These are phyloP conservation scores for Stramonita haemastoma DNA, from an alignment of 2,888 invertebrate species.

Conservation along the genomic window DNA sequence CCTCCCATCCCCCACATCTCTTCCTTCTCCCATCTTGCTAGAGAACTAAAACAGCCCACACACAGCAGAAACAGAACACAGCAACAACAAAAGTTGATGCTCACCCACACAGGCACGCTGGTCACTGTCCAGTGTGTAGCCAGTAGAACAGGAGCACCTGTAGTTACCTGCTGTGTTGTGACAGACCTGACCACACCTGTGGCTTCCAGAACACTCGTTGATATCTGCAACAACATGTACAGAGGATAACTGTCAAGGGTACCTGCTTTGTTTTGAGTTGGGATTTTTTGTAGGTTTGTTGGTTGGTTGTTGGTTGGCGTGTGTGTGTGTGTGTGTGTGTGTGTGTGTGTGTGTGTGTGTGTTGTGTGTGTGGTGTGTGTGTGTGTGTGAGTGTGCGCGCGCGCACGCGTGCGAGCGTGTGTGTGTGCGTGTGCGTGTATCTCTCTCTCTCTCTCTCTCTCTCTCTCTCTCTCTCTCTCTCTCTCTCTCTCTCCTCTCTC, in stretches of 20 bases:
- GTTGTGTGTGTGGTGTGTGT: neutral
- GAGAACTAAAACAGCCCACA: too few species aligned
- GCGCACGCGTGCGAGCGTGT: too few species aligned
- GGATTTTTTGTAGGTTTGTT: neutral
- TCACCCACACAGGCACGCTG: constrained; percentile 43
- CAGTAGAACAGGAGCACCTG: constrained; percentile 44
- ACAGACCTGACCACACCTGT: constrained; percentile 1
- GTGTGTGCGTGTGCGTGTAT: too few species aligned
- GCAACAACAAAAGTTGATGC: neutral
- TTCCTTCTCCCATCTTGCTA: too few species aligned
- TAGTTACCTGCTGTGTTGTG: constrained; percentile 18
- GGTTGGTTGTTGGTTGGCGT: neutral
- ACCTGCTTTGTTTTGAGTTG: neutral
- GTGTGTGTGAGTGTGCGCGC: too few species aligned
- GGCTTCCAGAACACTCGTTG: neutral
- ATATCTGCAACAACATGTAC: constrained; percentile 18
- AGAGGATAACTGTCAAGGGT: neutral
- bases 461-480: too few species aligned
- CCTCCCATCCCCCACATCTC: too few species aligned
- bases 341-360: neutral
- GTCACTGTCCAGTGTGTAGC: constrained; percentile 44
- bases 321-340: neutral
- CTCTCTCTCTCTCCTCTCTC: too few species aligned
- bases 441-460: too few species aligned
- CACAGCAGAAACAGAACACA: neutral